phyloP scores from a whole-genome alignment of 2,888 invertebrate genomes.

The Anorthoa munda region DNA sequence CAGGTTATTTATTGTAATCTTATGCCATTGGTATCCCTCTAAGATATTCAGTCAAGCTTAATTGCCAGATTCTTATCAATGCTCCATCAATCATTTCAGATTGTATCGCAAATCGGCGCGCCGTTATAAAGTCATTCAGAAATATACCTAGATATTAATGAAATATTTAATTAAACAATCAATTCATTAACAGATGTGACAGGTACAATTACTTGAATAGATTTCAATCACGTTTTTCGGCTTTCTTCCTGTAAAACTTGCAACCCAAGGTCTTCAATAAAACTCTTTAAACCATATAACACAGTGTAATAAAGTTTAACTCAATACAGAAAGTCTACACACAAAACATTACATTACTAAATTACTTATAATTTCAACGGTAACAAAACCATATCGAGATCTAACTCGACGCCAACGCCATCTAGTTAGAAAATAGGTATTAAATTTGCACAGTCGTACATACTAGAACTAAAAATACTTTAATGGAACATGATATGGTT shows the following conservation, averaged over 20 bases:
- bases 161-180: conserved; percentile 1
- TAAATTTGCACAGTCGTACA: too few species aligned
- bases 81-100: conserved; percentile 15
- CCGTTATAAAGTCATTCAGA: conserved; percentile 6
- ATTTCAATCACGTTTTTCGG: neutral
- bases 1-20: conserved; percentile 16
- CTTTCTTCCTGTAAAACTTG: neutral
- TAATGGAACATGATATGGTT: too few species aligned
- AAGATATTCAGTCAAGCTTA: conserved; percentile 3
- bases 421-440: too few species aligned
- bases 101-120: neutral
- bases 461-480: too few species aligned
- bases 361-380: too few species aligned
- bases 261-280: too few species aligned
- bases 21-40: conserved; percentile 4
- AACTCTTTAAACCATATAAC: too few species aligned
- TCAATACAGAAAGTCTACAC: too few species aligned
- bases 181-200: neutral
- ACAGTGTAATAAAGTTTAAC: too few species aligned
- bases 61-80: conserved; percentile 31
- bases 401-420: too few species aligned
- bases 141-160: conserved; percentile 8
- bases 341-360: too few species aligned
- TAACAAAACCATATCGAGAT: too few species aligned
- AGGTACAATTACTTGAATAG: neutral